phyloP scores from a whole-genome alignment of 2,113 vertebrate genomes.

The Salvelinus fontinalis region DNA sequence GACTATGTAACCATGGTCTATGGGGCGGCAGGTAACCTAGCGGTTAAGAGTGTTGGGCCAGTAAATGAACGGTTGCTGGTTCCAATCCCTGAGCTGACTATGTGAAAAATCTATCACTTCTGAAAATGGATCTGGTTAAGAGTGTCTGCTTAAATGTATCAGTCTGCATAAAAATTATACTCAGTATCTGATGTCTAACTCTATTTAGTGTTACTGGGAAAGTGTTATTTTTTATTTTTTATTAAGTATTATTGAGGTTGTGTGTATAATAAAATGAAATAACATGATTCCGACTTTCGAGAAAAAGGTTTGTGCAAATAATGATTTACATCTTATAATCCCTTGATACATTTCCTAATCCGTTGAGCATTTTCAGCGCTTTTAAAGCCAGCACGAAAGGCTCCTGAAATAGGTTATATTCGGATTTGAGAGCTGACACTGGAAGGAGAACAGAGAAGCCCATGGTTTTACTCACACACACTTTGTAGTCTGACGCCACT shows the following conservation, averaged over 20 bases:
- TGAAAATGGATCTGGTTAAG: too few relatives aligned
- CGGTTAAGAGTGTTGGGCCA: too few relatives aligned
- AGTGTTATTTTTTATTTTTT: too few relatives aligned
- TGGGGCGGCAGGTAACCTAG: too few relatives aligned
- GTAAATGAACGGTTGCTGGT: too few relatives aligned
- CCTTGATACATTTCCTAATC: not conserved
- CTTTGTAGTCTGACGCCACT: conserved; percentile 15
- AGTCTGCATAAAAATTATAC: not conserved
- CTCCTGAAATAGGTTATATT: not conserved
- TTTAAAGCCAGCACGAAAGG: conserved; percentile 12
- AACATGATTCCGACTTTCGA: not conserved
- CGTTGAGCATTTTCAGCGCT: not conserved
- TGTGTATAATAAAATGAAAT: not conserved
- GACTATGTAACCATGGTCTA: not conserved
- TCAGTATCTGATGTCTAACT: not conserved
- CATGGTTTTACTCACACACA: conserved; percentile 30
- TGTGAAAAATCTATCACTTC: too few relatives aligned
- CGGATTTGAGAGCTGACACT: conserved; percentile 2
- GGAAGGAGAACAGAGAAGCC: conserved; percentile 25
- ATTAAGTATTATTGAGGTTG: not conserved
- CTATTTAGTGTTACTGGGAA: not conserved
- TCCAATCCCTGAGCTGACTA: too few relatives aligned
- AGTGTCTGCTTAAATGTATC: too few relatives aligned
- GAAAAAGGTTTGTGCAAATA: not conserved
- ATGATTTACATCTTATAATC: not conserved